Percentiles rank a stretch among this genome's conserved stretches.
phyloP scores from a whole-genome alignment of 2,113 vertebrate species.

The Anguilla rostrata region DNA sequence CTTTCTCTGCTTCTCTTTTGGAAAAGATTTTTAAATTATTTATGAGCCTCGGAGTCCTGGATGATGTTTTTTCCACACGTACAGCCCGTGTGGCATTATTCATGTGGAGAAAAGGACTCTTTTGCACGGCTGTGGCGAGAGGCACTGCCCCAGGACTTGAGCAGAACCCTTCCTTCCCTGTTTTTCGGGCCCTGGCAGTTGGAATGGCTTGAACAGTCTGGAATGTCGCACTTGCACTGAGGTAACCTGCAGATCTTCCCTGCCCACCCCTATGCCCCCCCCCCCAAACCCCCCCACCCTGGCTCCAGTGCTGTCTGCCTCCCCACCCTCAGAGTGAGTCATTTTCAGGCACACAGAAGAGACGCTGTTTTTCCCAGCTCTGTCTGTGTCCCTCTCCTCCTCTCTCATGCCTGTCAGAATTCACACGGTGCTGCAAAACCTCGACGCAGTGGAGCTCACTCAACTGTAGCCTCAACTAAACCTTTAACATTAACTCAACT shows the following conservation, averaged over 20 bases:
- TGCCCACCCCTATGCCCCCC: no score
- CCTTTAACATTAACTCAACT: no score
- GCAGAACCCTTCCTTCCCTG: no score
- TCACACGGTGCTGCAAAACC: conserved; percentile 43
- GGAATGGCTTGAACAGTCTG: conserved; percentile 3
- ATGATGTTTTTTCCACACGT: background rate
- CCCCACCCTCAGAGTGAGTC: background rate
- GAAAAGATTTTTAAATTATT: background rate
- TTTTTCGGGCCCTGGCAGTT: background rate
- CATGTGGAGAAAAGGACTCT: background rate
- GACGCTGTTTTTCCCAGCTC: background rate
- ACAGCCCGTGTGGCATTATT: background rate
- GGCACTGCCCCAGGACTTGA: background rate
- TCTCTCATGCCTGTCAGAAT: conserved; percentile 45
- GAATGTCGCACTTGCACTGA: conserved; percentile 51
- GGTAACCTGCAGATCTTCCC: no score
- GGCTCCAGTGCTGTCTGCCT: background rate
- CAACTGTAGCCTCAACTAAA: no score
- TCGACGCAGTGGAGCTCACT: background rate
- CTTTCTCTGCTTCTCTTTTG: background rate
- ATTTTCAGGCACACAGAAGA: background rate
- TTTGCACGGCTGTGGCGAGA: background rate
- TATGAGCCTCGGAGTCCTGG: background rate
- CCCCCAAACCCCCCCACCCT: background rate
- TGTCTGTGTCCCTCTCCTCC: background rate